Evolutionary conservation across 2,888 invertebrate species (phyloP).

Genomic region (Drosophila nr. fundita): DNA sequence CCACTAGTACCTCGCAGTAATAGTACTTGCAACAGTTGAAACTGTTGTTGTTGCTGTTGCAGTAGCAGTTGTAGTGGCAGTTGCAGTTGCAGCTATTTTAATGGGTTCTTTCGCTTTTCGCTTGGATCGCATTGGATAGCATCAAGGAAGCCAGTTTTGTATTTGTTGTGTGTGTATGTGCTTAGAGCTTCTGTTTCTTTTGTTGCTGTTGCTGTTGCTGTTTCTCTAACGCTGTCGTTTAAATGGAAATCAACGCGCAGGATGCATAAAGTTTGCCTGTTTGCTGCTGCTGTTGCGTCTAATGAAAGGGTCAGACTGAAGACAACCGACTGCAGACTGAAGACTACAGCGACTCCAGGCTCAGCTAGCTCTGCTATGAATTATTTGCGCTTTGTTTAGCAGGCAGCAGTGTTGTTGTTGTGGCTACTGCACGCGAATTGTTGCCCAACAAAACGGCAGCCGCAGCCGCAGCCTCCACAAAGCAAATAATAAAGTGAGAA

Average conservation of each 20-base stretch:
- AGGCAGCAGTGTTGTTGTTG: slow-evolving; percentile 48
- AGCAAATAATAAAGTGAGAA: slow-evolving; percentile 81
- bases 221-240: slow-evolving; percentile 77
- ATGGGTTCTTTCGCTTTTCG: slow-evolving; percentile 79
- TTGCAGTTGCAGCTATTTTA: slow-evolving; percentile 72
- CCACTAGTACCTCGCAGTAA: slow-evolving; percentile 50
- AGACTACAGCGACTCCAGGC: slow-evolving; percentile 29
- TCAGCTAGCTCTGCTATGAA: slow-evolving; percentile 64
- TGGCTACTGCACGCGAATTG: slow-evolving; percentile 77
- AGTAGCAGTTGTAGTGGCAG: slow-evolving; percentile 43
- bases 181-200: slow-evolving; percentile 21
- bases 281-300: slow-evolving; percentile 65
- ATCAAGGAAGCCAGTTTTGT: slow-evolving; percentile 75
- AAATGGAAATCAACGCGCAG: slow-evolving; percentile 81
- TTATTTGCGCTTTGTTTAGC: slow-evolving; percentile 78
- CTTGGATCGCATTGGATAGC: slow-evolving; percentile 65
- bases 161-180: slow-evolving; percentile 10
- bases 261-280: slow-evolving; percentile 75
- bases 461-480: slow-evolving; percentile 64
- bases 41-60: slow-evolving; percentile 36
- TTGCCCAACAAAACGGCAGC: slow-evolving; percentile 61
- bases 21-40: slow-evolving; percentile 39
- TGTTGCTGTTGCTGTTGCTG: slow-evolving; percentile 29
- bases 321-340: slow-evolving; percentile 26
- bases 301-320: slow-evolving; percentile 76